Base-by-base conservation (phyloP, 2,888 invertebrate genomes). In the Apamea epomidion region DNA sequence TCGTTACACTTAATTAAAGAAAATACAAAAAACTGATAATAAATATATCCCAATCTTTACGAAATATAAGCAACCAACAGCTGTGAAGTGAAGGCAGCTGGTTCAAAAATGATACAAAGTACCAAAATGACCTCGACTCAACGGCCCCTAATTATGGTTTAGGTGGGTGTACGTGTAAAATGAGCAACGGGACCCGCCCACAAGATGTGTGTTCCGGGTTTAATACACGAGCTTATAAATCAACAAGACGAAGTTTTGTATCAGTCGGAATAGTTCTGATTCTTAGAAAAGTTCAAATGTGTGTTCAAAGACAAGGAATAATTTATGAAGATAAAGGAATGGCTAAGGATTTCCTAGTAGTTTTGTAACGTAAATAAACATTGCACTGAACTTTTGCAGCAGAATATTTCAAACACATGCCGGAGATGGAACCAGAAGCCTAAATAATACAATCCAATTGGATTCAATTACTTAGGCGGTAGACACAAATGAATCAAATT, bases 191-290 rank as follows among this genome's bases (percentile, higher is more conserved):
- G 84, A 83, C 80, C 89, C 90, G 83, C 91, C 88, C 86, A 90
- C 90, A 69, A 70, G 60, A 84, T 70, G 86, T 91, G 82, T 77
- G 89, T 91, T 92, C 91, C 91, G 92, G 89, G 92, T 91, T 88
- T 84, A 84, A 88, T 83, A 88, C 84, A 81, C 78, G 79, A 78
- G 70, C 81, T 80, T 82, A 73, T 65, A 84, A 84, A n/a, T 62
- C 78, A 76, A 75, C 77, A 75, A 84, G 70, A 83, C 12, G 14
- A 32, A 67, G 72, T 67, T 76, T 62, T 76, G 68, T 74, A 77
- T 73, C 21, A 48, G 16, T 71, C 70, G 1, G 29, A 64, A 73
- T 78, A 67, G 16, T 77, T 79, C 37, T 16, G 21, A 54, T 54
- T 62, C 8, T 69, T 42, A n/a, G 10, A 29, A 48, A 48, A 48